Percentiles rank a stretch among this genome's conserved stretches.
phyloP scores from a whole-genome alignment of 2,113 vertebrate species.

The Alouatta palliata region DNA sequence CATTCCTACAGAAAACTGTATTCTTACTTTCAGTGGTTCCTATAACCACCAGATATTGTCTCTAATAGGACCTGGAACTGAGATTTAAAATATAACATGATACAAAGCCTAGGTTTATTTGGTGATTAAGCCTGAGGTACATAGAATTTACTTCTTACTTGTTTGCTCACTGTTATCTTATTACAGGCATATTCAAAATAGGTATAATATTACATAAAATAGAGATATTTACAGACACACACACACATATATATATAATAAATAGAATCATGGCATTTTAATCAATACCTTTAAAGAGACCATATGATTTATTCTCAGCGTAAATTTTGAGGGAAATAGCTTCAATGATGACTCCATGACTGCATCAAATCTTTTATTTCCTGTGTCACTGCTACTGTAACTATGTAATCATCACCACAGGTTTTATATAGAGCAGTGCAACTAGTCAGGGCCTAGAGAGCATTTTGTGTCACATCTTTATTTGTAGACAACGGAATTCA shows the following conservation, averaged over 20 bases:
- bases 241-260: neutral
- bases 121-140: neutral
- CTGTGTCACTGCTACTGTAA: neutral
- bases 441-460: neutral
- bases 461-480: neutral
- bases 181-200: neutral
- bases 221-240: no score
- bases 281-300: neutral
- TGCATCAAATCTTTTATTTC: neutral
- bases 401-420: neutral
- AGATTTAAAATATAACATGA: neutral
- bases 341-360: neutral
- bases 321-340: neutral
- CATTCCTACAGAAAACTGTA: neutral
- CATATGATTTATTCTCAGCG: neutral
- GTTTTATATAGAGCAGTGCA: neutral
- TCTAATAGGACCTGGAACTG: neutral
- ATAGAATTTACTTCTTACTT: neutral
- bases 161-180: neutral
- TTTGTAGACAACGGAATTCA: neutral
- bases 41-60: neutral
- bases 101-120: neutral
- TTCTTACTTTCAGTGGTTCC: neutral
- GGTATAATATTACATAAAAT: neutral
- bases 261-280: neutral